Percentiles rank a stretch among this genome's conserved stretches.
phyloP scores from a whole-genome alignment of 2,888 invertebrate genomes.

The Torymus aiolomorphi region DNA sequence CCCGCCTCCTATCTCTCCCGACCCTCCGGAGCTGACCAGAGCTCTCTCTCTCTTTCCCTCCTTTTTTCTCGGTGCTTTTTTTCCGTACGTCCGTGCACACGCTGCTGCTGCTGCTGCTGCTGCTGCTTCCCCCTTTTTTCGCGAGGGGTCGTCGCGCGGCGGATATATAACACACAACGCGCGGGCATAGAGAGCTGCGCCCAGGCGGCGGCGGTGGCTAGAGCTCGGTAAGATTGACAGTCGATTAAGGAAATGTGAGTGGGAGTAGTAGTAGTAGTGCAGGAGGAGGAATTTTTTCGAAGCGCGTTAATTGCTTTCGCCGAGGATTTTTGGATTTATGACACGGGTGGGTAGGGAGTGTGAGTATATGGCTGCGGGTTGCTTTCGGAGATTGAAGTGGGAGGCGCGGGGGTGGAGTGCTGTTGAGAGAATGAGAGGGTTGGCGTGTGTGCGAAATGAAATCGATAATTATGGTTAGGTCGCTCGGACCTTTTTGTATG shows the following conservation, averaged over 20 bases:
- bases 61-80: slow-evolving; percentile 46
- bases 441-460: no score
- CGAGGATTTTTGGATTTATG: no score
- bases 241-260: slow-evolving; percentile 42
- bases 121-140: slow-evolving; percentile 37
- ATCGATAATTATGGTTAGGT: no score
- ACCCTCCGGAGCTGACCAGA: slow-evolving; percentile 47
- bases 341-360: no score
- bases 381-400: no score
- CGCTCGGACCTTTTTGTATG: no score
- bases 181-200: background rate
- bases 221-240: slow-evolving; percentile 42
- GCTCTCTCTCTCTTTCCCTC: slow-evolving; percentile 46
- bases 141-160: background rate
- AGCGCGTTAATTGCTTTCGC: no score
- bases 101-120: slow-evolving; percentile 10
- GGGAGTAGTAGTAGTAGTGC: no score
- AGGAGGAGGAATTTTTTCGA: no score
- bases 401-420: no score
- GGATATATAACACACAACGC: slow-evolving; percentile 6
- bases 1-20: slow-evolving; percentile 40
- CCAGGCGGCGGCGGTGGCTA: background rate
- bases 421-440: no score
- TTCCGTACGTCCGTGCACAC: slow-evolving; percentile 27
- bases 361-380: no score